These are phyloP conservation scores for Stenotaenia linearis DNA, from an alignment of 2,888 invertebrate genomes.

Conservation along the genomic window DNA sequence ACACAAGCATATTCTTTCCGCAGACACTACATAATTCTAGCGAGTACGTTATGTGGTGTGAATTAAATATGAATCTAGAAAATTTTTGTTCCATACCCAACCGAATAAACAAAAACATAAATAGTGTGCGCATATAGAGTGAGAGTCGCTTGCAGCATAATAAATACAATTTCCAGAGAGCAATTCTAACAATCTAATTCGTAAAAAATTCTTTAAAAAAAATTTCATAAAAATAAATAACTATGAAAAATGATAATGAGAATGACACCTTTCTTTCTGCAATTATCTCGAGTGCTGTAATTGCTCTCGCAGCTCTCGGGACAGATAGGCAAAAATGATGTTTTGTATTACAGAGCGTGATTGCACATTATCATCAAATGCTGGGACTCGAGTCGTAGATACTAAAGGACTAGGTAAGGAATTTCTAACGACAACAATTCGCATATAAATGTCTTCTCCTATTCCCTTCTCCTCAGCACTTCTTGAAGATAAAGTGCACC, in stretches of 20 bases:
- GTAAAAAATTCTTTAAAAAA: background rate
- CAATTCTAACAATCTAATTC: too few species aligned
- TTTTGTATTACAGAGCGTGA: background rate
- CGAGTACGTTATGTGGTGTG: too few species aligned
- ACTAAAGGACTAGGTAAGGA: background rate
- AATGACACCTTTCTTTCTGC: background rate
- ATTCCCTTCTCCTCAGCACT: background rate
- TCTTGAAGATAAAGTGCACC: background rate
- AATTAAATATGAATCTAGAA: too few species aligned
- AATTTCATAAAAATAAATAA: background rate
- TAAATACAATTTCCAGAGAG: too few species aligned
- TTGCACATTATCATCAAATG: background rate
- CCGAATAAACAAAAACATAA: too few species aligned
- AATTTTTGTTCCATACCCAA: too few species aligned
- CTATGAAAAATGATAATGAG: background rate
- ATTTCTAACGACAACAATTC: background rate
- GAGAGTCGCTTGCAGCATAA: too few species aligned
- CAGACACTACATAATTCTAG: too few species aligned
- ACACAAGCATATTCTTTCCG: too few species aligned
- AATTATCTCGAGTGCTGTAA: background rate
- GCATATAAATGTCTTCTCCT: background rate
- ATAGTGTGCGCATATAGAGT: too few species aligned
- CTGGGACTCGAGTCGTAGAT: background rate
- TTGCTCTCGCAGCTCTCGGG: background rate
- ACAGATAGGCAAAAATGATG: background rate